Evolutionary conservation across 2,113 vertebrate species (phyloP).

Genomic region (Cichladusa arquata): DNA sequence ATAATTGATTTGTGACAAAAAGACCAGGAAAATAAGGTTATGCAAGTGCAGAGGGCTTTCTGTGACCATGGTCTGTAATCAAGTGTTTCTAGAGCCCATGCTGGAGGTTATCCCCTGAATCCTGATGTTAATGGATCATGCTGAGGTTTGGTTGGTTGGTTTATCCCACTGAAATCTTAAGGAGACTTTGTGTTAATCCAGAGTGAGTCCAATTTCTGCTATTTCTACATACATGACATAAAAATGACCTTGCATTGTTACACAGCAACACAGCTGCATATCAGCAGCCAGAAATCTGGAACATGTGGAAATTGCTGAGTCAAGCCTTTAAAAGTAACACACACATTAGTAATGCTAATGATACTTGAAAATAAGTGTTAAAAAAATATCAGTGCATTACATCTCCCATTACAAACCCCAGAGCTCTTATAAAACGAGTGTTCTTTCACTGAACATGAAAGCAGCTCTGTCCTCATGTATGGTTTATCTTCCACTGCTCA

Average conservation of each 20-base stretch:
- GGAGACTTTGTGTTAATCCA: background rate
- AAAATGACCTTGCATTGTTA: conserved; percentile 56
- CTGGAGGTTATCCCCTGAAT: background rate
- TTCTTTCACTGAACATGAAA: background rate
- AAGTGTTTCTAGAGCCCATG: background rate
- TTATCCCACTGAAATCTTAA: background rate
- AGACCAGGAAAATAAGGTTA: background rate
- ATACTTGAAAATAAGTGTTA: background rate
- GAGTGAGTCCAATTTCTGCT: background rate
- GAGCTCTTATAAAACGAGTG: background rate
- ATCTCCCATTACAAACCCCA: background rate
- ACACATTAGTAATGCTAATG: conserved; percentile 25
- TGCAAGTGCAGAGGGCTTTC: background rate
- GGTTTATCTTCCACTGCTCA: background rate
- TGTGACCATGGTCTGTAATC: background rate
- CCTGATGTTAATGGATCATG: background rate
- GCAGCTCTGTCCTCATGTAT: background rate
- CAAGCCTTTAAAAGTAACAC: conserved; percentile 29
- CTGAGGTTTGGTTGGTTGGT: background rate
- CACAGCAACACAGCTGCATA: background rate
- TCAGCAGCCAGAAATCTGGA: background rate
- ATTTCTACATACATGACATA: background rate
- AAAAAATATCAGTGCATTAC: background rate
- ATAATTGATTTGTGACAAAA: background rate
- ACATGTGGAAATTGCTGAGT: background rate